Base-by-base conservation (phyloP, 1,140 invertebrate species). In the Epicauta chinensis region DNA sequence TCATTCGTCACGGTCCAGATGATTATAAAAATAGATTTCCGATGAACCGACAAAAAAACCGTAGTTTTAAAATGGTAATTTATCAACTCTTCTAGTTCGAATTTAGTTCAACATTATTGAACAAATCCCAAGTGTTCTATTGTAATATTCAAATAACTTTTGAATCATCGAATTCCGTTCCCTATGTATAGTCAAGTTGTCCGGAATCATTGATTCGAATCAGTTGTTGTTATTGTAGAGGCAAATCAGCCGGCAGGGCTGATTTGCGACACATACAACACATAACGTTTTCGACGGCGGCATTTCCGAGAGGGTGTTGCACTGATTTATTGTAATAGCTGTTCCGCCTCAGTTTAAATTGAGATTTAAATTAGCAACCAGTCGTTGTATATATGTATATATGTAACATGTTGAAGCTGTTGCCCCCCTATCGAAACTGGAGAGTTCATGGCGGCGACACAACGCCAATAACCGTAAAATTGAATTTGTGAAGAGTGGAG, bases 271-370 rank as follows among this genome's bases (percentile, higher is more conserved):
- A 10, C 23, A 23, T 23, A 23, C 23, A 23, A 23, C 23, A 23
- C 23, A 23, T 23, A 23, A 23, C 35, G 37, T 39, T 48, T 12
- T 39, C 16, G 16, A 23, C 23, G 23, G 23, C 23, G 23, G 23
- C 23, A 23, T 23, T 23, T 23, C 23, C 23, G 23, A 41, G 60
- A 65, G 63, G 61, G 63, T 61, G 59, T 58, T 51, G 48, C 51
- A 50, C 60, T 66, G 64, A 66, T 66, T 66, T 66, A 66, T 66
- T 59, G 59, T 63, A 66, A 66, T 60, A 55, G 64, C 51, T 53
- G 62, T 64, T 62, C 54, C 56, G 62, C 53, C 55, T 66, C 60
- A 59, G 51, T 62, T 62, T 61, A 64, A 66, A 66, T 64, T 62
- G 60, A 63, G 64, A 66, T 66, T 64, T 66, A 62, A 64, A 64